phyloP scores from a whole-genome alignment of 2,888 invertebrate genomes.

The Odiellus spinosus region DNA sequence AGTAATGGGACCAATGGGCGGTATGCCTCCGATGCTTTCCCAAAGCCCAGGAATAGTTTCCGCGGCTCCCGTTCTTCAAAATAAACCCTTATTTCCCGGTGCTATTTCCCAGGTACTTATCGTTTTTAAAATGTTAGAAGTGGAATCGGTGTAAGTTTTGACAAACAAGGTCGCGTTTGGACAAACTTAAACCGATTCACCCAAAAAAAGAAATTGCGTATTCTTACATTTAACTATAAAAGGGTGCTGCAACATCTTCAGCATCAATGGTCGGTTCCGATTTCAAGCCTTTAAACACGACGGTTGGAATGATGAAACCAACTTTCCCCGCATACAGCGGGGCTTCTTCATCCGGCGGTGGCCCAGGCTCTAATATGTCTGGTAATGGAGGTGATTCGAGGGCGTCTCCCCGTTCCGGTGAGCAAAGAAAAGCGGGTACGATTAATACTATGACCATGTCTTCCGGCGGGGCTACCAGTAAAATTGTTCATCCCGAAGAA shows the following conservation, averaged over 20 bases:
- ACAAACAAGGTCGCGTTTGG: too few species aligned
- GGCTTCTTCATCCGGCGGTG: background rate
- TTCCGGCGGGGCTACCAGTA: constrained; percentile 51
- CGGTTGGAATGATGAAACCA: constrained; percentile 1
- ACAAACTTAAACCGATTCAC: too few species aligned
- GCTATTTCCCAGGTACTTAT: constrained; percentile 15
- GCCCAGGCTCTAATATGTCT: background rate
- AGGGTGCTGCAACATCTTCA: background rate
- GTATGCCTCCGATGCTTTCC: constrained; percentile 4
- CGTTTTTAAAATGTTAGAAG: too few species aligned
- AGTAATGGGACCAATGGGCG: constrained; percentile 3
- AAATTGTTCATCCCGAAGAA: constrained; percentile 84
- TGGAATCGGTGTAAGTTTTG: too few species aligned
- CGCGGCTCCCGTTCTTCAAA: too few species aligned
- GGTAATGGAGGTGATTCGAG: too few species aligned
- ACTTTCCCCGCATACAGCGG: background rate
- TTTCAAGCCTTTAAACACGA: constrained; percentile 13
- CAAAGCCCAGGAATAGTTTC: too few species aligned
- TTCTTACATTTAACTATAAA: too few species aligned
- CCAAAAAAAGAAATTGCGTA: too few species aligned
- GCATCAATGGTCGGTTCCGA: constrained; percentile 15
- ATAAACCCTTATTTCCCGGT: constrained; percentile 61
- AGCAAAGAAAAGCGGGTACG: too few species aligned
- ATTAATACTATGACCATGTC: too few species aligned
- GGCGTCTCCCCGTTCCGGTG: background rate